Evolutionary conservation across 2,888 invertebrate species (phyloP).

Genomic region (Deilephila porcellus): DNA sequence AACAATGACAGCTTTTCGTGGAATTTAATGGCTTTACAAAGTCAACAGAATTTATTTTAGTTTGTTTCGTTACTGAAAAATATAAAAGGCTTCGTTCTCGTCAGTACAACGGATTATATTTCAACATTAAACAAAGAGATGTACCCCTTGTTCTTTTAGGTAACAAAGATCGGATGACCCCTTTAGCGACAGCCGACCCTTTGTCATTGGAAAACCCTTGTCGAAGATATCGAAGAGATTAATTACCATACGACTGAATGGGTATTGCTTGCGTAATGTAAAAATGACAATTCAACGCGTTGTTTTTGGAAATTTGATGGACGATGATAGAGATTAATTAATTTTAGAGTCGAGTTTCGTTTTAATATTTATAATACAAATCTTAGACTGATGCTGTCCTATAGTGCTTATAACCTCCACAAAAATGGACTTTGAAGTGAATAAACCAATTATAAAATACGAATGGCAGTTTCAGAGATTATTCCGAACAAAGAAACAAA

Average conservation of each 20-base stretch:
- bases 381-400: no score
- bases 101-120: conserved; percentile 65
- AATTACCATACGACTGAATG: conserved; percentile 71
- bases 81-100: conserved; percentile 45
- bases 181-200: conserved; percentile 61
- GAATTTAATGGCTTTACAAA: background rate
- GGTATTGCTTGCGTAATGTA: conserved; percentile 36
- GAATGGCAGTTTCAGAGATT: no score
- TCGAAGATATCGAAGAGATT: conserved; percentile 73
- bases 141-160: conserved; percentile 59
- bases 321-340: background rate
- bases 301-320: background rate
- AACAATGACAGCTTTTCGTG: no score
- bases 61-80: background rate
- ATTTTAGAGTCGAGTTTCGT: background rate
- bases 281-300: conserved; percentile 16
- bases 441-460: no score
- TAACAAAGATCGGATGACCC: conserved; percentile 74
- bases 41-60: background rate
- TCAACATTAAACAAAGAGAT: conserved; percentile 71
- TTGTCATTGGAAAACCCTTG: conserved; percentile 63
- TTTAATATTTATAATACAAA: background rate
- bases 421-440: no score
- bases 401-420: no score
- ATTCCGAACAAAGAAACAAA: no score